Conservation (phyloP, 2,888 invertebrate genomes). For the Eupeodes latifasciatus region DNA sequence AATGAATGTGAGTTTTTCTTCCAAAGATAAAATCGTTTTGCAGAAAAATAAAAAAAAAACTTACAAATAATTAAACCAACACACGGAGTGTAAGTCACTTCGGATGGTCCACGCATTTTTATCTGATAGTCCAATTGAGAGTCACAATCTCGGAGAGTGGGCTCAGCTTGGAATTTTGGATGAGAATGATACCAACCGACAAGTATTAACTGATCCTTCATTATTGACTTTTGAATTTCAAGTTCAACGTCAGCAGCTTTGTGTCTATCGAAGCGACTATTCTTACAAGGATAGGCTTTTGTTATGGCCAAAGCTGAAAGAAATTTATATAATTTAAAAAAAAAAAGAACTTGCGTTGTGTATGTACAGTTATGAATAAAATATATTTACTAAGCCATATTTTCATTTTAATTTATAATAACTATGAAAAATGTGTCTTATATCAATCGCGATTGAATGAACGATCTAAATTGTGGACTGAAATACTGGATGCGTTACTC, state of each 20-base stretch:
- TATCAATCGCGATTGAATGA: no score
- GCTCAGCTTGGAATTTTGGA: constrained; percentile 94
- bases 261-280: constrained; percentile 91
- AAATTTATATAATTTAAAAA: constrained; percentile 18
- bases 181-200: constrained; percentile 99
- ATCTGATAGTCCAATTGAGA: constrained; percentile 97
- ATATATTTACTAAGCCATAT: no score
- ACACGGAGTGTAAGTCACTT: constrained; percentile 96
- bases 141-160: constrained; percentile 94
- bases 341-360: not conserved
- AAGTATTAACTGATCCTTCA: constrained; percentile 91
- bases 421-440: no score
- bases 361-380: not conserved
- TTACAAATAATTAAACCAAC: constrained; percentile 96
- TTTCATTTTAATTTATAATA: no score
- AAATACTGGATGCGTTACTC: no score
- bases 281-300: constrained; percentile 94
- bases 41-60: constrained; percentile 79
- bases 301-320: constrained; percentile 92
- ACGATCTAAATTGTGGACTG: no score
- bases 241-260: constrained; percentile 91
- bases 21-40: not conserved
- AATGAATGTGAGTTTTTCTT: not conserved
- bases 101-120: constrained; percentile 95
- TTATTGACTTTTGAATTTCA: constrained; percentile 93